Evolutionary conservation across 64 coral and sea anemone genomes (phyloP).

Genomic region (Platygyra sinensis): DNA sequence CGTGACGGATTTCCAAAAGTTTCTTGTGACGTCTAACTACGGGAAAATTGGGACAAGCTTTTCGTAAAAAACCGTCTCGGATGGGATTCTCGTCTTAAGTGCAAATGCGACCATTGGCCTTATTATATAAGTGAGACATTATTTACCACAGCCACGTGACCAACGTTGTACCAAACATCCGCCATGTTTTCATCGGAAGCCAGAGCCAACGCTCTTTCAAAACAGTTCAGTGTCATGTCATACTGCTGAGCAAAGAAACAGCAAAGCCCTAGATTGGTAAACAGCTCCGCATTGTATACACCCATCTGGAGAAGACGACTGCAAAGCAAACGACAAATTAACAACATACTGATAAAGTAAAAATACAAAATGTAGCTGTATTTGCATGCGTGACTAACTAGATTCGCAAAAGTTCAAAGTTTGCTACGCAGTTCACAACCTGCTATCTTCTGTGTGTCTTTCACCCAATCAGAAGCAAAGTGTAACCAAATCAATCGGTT

Average conservation of each 20-base stretch:
- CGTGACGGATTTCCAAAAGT: too few species aligned
- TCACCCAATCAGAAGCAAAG: not conserved
- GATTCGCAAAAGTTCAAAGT: too few species aligned
- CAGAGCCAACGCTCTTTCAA: slow-evolving; percentile 87
- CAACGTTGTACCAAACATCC: slow-evolving; percentile 99
- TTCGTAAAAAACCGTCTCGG: too few species aligned
- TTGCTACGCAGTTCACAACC: too few species aligned
- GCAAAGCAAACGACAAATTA: not conserved
- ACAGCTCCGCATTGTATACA: slow-evolving; percentile 98
- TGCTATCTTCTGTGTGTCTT: too few species aligned
- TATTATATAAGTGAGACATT: not conserved
- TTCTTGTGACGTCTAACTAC: too few species aligned
- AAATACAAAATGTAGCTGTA: too few species aligned
- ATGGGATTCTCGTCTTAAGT: too few species aligned
- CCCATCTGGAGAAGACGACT: slow-evolving; percentile 98
- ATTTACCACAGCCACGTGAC: slow-evolving; percentile 92
- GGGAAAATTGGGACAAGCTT: too few species aligned
- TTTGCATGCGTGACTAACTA: too few species aligned
- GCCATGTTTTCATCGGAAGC: slow-evolving; percentile 98
- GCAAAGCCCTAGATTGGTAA: slow-evolving; percentile 94
- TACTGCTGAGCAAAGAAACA: slow-evolving; percentile 98
- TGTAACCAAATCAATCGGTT: not conserved
- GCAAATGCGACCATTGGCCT: too few species aligned
- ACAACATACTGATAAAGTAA: not conserved
- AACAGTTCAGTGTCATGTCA: slow-evolving; percentile 96